Evolutionary conservation across 2,797 vertebrate genomes (phyloP).

Genomic region (Triplophysa yarkandensis): DNA sequence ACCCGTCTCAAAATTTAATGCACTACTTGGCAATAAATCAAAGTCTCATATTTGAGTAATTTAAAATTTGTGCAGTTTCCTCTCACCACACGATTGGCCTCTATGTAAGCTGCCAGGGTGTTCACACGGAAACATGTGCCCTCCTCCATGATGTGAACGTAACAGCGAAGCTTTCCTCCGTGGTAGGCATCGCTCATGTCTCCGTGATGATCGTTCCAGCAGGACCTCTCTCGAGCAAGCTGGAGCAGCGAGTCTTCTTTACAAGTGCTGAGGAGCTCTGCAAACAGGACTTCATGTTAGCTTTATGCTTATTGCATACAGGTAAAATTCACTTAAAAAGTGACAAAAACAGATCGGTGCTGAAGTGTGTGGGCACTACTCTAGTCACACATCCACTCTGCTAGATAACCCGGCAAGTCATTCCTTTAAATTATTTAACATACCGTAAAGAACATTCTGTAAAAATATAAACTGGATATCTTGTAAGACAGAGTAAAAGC

Average conservation of each 20-base stretch:
- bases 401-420: too few species aligned
- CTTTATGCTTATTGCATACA: neutral
- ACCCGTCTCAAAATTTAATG: neutral
- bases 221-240: conserved; percentile 84
- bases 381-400: too few species aligned
- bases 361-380: too few species aligned
- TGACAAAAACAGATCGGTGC: too few species aligned
- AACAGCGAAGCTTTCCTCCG: conserved; percentile 88
- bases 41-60: neutral
- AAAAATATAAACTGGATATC: too few species aligned
- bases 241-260: conserved; percentile 81
- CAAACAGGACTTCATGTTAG: neutral
- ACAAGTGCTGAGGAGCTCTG: conserved; percentile 74
- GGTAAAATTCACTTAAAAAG: neutral
- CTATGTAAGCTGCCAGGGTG: conserved; percentile 91
- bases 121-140: conserved; percentile 93
- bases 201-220: conserved; percentile 91
- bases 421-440: too few species aligned
- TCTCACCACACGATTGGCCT: conserved; percentile 93
- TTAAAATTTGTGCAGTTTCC: neutral
- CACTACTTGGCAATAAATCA: neutral
- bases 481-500: too few species aligned
- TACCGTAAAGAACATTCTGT: too few species aligned
- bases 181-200: conserved; percentile 89
- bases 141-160: conserved; percentile 91